A percentile compares a stretch with the other conserved stretches of the same genome.
Conservation (phyloP, 1,140 invertebrate species). For the Dendrolimus kikuchii region DNA sequence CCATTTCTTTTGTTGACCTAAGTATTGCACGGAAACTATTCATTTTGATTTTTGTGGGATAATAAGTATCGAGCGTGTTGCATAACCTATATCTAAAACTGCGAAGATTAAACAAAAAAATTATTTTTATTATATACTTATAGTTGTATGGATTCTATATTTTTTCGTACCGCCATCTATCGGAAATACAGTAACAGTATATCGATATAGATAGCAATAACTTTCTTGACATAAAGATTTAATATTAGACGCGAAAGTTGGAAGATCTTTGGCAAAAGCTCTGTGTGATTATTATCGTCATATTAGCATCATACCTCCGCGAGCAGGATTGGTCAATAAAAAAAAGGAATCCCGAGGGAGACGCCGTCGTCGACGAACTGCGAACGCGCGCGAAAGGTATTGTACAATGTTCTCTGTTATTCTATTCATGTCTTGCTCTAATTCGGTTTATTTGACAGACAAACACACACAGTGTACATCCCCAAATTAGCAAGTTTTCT, state of each 20-base stretch:
- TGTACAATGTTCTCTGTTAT: neutral
- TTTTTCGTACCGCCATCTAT: neutral
- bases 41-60: too few species aligned
- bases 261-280: constrained; percentile 47
- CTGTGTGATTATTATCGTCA: constrained; percentile 61
- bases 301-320: constrained; percentile 47
- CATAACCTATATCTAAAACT: too few species aligned
- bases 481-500: too few species aligned
- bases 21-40: too few species aligned
- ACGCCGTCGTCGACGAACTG: constrained; percentile 35
- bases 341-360: constrained; percentile 39
- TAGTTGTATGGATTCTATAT: too few species aligned
- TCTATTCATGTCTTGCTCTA: too few species aligned
- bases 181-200: too few species aligned
- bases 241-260: constrained; percentile 60
- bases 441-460: too few species aligned
- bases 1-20: neutral
- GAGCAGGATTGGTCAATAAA: constrained; percentile 28
- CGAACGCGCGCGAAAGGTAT: constrained; percentile 44
- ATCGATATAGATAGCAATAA: neutral
- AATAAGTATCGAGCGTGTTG: too few species aligned
- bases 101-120: too few species aligned
- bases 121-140: too few species aligned
- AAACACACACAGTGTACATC: too few species aligned
- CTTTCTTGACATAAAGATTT: constrained; percentile 2